Conservation (phyloP, 1,140 invertebrate genomes). For the Wasmannia auropunctata region DNA sequence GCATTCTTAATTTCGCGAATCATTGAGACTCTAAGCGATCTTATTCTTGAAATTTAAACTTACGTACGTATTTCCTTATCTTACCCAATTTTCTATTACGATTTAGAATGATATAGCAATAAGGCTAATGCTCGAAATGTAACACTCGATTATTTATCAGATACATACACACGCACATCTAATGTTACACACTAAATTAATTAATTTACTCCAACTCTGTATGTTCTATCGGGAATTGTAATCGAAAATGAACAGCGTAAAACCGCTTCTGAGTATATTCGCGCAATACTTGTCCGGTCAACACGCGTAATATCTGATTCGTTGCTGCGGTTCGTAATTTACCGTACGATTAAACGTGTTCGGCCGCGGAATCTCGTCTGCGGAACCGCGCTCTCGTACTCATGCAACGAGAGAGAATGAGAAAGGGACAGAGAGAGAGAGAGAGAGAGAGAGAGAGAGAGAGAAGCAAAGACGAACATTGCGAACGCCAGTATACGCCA, state of each 20-base stretch:
- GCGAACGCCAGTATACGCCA: constrained; percentile 43
- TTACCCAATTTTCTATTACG: not conserved
- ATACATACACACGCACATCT: not conserved
- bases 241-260: not conserved
- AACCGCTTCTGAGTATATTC: not conserved
- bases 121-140: not conserved
- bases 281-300: not conserved
- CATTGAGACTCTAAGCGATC: not conserved
- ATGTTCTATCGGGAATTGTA: not conserved
- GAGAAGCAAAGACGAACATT: constrained; percentile 11
- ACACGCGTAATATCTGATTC: constrained; percentile 23
- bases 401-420: not conserved
- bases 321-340: constrained; percentile 28
- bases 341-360: constrained; percentile 42
- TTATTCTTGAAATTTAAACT: not conserved
- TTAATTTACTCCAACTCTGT: not conserved
- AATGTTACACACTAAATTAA: not conserved
- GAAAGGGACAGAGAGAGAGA: not conserved
- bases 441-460: not conserved
- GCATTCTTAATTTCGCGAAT: not conserved
- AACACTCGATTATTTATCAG: not conserved
- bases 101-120: not conserved
- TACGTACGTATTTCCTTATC: not conserved
- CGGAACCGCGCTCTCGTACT: not conserved
- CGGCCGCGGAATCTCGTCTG: constrained; percentile 44